These are phyloP conservation scores for Notolabrus celidotus DNA, from an alignment of 2,797 vertebrate genomes.

Conservation along the genomic window DNA sequence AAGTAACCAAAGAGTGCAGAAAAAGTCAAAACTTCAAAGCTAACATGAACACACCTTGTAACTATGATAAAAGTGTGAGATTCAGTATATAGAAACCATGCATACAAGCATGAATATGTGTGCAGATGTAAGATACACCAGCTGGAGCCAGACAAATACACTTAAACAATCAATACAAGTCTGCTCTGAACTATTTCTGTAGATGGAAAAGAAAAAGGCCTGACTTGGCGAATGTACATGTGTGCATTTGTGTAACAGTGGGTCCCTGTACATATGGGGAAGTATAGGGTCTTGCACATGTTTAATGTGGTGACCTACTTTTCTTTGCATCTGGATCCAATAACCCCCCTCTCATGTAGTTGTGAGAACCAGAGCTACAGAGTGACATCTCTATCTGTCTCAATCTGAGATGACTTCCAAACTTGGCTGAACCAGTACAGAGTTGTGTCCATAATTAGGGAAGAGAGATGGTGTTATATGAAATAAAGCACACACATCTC, in stretches of 20 bases:
- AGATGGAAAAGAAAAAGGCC: constrained; percentile 63
- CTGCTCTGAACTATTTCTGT: constrained; percentile 67
- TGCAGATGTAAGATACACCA: constrained; percentile 63
- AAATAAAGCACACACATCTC: constrained; percentile 31
- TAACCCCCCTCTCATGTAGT: constrained; percentile 52
- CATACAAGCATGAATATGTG: constrained; percentile 51
- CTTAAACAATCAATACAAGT: constrained; percentile 44
- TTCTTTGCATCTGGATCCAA: constrained; percentile 76
- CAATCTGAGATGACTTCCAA: constrained; percentile 56
- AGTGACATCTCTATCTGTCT: constrained; percentile 62
- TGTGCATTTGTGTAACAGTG: constrained; percentile 62
- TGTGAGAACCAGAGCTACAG: constrained; percentile 37
- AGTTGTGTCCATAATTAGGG: constrained; percentile 50
- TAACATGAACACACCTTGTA: constrained; percentile 58
- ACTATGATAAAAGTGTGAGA: constrained; percentile 60
- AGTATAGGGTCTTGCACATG: constrained; percentile 73
- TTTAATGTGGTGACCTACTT: constrained; percentile 75
- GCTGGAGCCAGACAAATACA: no score
- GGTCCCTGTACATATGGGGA: constrained; percentile 65
- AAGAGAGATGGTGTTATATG: constrained; percentile 18
- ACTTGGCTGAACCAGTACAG: constrained; percentile 38
- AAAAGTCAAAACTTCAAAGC: constrained; percentile 45
- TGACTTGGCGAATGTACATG: constrained; percentile 74
- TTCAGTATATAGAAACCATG: constrained; percentile 46
- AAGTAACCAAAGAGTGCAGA: constrained; percentile 52